These are phyloP conservation scores for Desoria tigrina DNA, from an alignment of 2,888 invertebrate species.

Conservation along the genomic window DNA sequence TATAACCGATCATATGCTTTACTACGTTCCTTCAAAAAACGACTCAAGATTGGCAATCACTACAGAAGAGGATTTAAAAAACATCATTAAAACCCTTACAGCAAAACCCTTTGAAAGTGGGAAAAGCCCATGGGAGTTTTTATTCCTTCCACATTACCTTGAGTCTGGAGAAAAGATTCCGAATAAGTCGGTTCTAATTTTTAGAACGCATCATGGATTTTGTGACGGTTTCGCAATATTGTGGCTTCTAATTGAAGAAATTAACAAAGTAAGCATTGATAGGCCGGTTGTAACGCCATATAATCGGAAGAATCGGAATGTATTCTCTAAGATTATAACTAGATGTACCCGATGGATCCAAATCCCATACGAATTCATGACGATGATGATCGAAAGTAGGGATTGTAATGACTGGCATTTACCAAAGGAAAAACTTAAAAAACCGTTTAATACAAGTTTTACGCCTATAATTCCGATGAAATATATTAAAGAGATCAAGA, in stretches of 20 bases:
- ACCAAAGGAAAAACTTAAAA: slow-evolving; percentile 19
- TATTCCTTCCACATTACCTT: slow-evolving; percentile 39
- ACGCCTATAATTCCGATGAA: slow-evolving; percentile 37
- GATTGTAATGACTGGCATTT: slow-evolving; percentile 47
- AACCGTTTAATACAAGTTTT: slow-evolving; percentile 31
- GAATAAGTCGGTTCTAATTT: slow-evolving; percentile 36
- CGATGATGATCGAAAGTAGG: slow-evolving; percentile 32
- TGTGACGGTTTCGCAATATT: slow-evolving; percentile 46
- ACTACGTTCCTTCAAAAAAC: not conserved
- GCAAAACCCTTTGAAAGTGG: slow-evolving; percentile 32
- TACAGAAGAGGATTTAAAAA: slow-evolving; percentile 31
- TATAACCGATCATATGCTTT: slow-evolving; percentile 38
- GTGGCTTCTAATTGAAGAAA: slow-evolving; percentile 35
- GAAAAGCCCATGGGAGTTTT: slow-evolving; percentile 49
- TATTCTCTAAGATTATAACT: slow-evolving; percentile 10
- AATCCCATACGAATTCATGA: slow-evolving; percentile 39
- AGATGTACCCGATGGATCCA: slow-evolving; percentile 23
- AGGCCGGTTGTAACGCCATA: slow-evolving; percentile 32
- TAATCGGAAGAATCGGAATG: slow-evolving; percentile 10
- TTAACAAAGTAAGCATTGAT: slow-evolving; percentile 31
- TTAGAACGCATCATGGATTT: slow-evolving; percentile 47
- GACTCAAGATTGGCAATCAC: slow-evolving; percentile 11
- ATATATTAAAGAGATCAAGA: slow-evolving; percentile 46
- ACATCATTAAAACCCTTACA: slow-evolving; percentile 37
- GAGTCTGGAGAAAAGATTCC: slow-evolving; percentile 9